phyloP scores from a whole-genome alignment of 1,140 invertebrate genomes.

The Archegozetes longisetosus region DNA sequence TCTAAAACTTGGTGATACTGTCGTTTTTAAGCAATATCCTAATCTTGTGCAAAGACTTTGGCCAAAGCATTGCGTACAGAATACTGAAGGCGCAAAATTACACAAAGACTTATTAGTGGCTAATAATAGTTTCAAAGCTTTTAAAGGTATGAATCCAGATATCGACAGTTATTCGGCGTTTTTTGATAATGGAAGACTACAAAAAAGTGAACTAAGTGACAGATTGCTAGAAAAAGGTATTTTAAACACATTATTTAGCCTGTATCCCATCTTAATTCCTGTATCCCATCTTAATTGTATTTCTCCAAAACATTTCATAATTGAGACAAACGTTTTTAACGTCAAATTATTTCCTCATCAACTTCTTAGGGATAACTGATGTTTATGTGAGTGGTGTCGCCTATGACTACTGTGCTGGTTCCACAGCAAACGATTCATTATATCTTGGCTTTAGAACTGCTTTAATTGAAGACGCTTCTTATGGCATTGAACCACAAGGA shows the following conservation, averaged over 20 bases:
- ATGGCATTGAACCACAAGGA: not conserved
- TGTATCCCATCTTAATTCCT: not conserved
- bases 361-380: not conserved
- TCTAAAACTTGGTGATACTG: not conserved
- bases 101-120: constrained; percentile 38
- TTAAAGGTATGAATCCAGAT: constrained; percentile 62
- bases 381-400: constrained; percentile 53
- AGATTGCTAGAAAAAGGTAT: constrained; percentile 59
- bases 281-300: not conserved
- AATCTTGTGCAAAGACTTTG: constrained; percentile 24
- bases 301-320: no score
- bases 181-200: constrained; percentile 85
- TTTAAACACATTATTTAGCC: constrained; percentile 71
- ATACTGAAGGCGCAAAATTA: not conserved
- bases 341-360: not conserved
- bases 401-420: constrained; percentile 80
- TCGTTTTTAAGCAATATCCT: not conserved
- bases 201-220: constrained; percentile 60
- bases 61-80: constrained; percentile 25
- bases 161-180: constrained; percentile 98
- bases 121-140: not conserved
- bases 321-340: not conserved
- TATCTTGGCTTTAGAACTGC: constrained; percentile 76
- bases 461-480: constrained; percentile 54
- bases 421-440: constrained; percentile 32